Base-by-base conservation (phyloP, 2,113 vertebrate genomes). In the Rhegmatorhina hoffmannsi region DNA sequence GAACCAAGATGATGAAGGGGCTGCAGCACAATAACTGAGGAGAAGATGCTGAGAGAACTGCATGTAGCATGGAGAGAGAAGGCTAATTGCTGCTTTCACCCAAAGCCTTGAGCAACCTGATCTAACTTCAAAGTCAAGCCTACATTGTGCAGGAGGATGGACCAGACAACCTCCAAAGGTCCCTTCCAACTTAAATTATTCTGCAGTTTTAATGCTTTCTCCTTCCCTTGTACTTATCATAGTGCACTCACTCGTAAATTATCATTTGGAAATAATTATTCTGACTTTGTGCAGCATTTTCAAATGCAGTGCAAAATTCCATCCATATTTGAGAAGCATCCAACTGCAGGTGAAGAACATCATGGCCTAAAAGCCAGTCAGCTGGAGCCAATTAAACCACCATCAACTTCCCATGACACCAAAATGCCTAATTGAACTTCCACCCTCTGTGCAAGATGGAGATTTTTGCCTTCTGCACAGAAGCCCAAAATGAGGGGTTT, bases 311-410 rank as follows among this genome's bases (percentile, higher is more conserved):
- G 36, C 69, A 84, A 70, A 86, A 88, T 66, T 68, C 87, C 86
- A 84, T 33, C 76, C 62, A 36, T 82, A 80, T 89, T 44, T 91
- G 68, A 95, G 79, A 56, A 44, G 55, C 6, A 88, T 17, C 34
- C 83, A 47, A 55, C 59, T 86, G 84, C 49, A 87, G 88, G 75
- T 88, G 67, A 95, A 70, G 50, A 85, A 31, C 5, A 87, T 28
- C 50, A 52, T 5, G 67, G 58, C 38, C 60, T 80, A n/a, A 92
- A 83, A 93, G 56, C 86, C 88, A 96, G 73, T 70, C 72, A 94
- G 82, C 73, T 66, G 36, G 50, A 96, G 67, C 82, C 92, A 92
- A 83, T 95, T 96, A 93, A 92, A 93, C 38, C 36, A 49, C 2
- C 1, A 95, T 56, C 79, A 94, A 13, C 53, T 68, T 95, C 83